Evolutionary conservation across 2,113 vertebrate genomes (phyloP).

Genomic region (Psilopsiagon aurifrons): DNA sequence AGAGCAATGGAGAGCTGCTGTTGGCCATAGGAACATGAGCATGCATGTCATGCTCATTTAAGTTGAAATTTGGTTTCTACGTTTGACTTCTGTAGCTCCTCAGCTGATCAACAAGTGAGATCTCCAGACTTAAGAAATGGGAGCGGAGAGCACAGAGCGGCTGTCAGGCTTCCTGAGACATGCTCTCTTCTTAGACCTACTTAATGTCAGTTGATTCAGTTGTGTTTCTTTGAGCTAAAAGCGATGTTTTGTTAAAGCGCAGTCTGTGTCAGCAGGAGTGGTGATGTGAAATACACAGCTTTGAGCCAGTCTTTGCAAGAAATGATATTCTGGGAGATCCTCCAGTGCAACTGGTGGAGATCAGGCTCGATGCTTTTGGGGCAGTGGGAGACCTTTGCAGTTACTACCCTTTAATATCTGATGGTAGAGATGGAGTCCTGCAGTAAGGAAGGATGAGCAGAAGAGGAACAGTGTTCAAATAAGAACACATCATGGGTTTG

Average conservation of each 20-base stretch:
- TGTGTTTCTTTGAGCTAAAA: not conserved
- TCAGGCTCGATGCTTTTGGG: not conserved
- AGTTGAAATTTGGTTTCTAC: not conserved
- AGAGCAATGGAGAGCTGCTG: not conserved
- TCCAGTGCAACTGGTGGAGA: not conserved
- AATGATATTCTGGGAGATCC: not conserved
- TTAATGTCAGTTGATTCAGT: not conserved
- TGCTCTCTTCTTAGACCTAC: not conserved
- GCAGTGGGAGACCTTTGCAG: not conserved
- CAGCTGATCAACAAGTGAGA: not conserved
- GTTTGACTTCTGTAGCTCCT: not conserved
- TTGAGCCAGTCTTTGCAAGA: not conserved
- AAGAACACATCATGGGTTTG: not conserved
- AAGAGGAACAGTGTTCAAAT: not conserved
- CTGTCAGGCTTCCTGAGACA: not conserved
- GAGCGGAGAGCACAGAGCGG: not conserved
- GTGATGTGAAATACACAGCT: not conserved
- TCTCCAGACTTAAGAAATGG: not conserved
- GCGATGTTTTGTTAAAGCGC: not conserved
- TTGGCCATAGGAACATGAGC: not conserved
- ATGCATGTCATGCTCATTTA: not conserved
- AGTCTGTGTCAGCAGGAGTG: fast-evolving
- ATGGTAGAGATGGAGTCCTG: not conserved
- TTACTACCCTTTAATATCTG: not conserved
- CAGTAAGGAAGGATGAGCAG: not conserved